These are phyloP conservation scores for Mycetomoellerius zeteki DNA, from an alignment of 1,140 invertebrate species.

Conservation along the genomic window DNA sequence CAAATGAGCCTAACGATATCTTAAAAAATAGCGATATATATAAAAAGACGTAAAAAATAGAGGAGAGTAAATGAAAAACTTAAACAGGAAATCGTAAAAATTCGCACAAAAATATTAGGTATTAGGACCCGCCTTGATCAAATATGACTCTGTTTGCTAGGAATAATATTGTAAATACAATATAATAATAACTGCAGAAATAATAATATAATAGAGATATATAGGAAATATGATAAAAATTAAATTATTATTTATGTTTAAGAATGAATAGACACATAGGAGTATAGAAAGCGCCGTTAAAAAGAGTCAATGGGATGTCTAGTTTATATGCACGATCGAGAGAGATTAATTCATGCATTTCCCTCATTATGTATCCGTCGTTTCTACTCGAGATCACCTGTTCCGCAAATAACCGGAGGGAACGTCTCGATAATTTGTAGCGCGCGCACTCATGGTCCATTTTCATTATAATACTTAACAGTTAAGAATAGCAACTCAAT, in stretches of 20 bases:
- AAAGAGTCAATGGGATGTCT: constrained; percentile 1
- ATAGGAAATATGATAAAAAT: not conserved
- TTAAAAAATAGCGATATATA: not conserved
- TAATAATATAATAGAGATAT: not conserved
- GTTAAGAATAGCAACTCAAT: constrained; percentile 56
- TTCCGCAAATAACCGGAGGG: constrained; percentile 32
- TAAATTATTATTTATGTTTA: not conserved
- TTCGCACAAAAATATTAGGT: no score
- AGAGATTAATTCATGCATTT: constrained; percentile 16
- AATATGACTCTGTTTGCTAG: not conserved
- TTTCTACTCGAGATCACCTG: constrained; percentile 14
- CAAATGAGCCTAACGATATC: not conserved
- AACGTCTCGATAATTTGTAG: constrained; percentile 45
- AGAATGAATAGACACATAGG: not conserved
- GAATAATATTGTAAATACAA: not conserved
- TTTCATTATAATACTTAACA: constrained; percentile 36
- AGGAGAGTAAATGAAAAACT: not conserved
- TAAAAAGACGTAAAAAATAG: not conserved
- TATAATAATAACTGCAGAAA: not conserved
- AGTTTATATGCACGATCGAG: constrained; percentile 6
- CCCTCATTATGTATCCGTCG: constrained; percentile 26
- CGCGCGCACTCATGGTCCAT: not conserved
- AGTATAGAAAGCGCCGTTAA: not conserved
- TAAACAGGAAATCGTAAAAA: no score
- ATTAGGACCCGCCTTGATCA: no score